phyloP scores from a whole-genome alignment of 2,113 vertebrate species.

The Hemibagrus wyckioides region DNA sequence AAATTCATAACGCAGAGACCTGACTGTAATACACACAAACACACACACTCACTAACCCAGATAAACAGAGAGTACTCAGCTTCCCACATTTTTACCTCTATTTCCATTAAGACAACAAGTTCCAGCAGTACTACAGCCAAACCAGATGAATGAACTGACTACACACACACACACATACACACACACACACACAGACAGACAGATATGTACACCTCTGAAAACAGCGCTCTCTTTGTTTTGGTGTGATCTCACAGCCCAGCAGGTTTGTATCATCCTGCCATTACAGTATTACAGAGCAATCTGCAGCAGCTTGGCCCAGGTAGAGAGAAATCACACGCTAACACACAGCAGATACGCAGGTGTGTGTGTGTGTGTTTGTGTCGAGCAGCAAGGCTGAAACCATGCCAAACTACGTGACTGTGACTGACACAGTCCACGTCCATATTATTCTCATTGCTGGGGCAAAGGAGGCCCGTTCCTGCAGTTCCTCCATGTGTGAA shows the following conservation, averaged over 20 bases:
- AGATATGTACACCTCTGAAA: neutral
- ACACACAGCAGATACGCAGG: slow-evolving; percentile 39
- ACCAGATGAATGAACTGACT: slow-evolving; percentile 23
- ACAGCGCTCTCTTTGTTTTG: slow-evolving; percentile 37
- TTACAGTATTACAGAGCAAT: slow-evolving; percentile 39
- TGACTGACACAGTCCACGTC: neutral
- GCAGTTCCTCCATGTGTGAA: slow-evolving; percentile 5
- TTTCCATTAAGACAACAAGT: slow-evolving; percentile 14
- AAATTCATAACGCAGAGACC: neutral
- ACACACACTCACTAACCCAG: slow-evolving; percentile 3
- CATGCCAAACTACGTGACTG: slow-evolving; percentile 17
- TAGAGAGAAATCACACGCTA: slow-evolving; percentile 25
- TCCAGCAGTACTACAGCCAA: slow-evolving; percentile 30
- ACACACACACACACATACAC: slow-evolving; percentile 23
- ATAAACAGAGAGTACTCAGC: neutral
- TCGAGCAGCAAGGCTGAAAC: slow-evolving; percentile 24
- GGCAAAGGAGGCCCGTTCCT: neutral
- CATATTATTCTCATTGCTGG: neutral
- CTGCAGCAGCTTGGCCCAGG: slow-evolving; percentile 35
- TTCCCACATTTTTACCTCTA: neutral
- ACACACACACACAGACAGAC: slow-evolving; percentile 15
- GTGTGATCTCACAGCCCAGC: slow-evolving; percentile 50
- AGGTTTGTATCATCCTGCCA: slow-evolving; percentile 46
- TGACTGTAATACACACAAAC: neutral
- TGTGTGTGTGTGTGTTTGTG: slow-evolving; percentile 43